Percentiles rank a stretch among this genome's conserved stretches.
phyloP scores from a whole-genome alignment of 1,140 invertebrate genomes.

The Bombus polaris region DNA sequence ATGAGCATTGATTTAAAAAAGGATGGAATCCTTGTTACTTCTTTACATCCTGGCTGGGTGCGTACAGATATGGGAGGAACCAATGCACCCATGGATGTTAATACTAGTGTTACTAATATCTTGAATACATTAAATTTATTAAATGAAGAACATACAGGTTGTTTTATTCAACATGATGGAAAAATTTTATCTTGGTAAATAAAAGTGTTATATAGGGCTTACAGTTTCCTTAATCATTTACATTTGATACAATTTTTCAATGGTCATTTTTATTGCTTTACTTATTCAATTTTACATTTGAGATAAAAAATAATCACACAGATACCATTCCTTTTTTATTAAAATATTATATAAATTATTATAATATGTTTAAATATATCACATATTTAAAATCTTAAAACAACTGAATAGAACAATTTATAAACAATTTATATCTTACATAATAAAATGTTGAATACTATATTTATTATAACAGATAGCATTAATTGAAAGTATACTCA shows the following conservation, averaged over 20 bases:
- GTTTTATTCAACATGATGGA: constrained; percentile 91
- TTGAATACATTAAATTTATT: constrained; percentile 86
- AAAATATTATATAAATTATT: neutral
- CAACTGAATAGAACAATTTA: neutral
- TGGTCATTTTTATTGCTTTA: constrained; percentile 3
- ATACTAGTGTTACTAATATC: constrained; percentile 86
- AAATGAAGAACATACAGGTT: constrained; percentile 87
- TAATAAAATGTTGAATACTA: neutral
- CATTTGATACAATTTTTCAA: neutral
- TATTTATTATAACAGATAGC: neutral
- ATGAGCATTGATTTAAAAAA: constrained; percentile 91
- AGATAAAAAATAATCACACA: neutral
- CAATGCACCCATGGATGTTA: constrained; percentile 88
- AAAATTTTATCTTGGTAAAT: constrained; percentile 88
- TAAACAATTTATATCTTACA: neutral
- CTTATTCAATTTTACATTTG: neutral
- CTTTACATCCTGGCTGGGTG: constrained; percentile 95
- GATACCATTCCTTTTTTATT: neutral
- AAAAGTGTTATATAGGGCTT: neutral
- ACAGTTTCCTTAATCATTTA: neutral
- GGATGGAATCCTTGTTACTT: constrained; percentile 89
- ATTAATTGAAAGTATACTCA: neutral
- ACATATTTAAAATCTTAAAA: neutral
- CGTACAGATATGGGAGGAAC: constrained; percentile 94
- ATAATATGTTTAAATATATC: neutral